Conservation (phyloP, 2,797 vertebrate species). For the Sebastes melanostomus region DNA sequence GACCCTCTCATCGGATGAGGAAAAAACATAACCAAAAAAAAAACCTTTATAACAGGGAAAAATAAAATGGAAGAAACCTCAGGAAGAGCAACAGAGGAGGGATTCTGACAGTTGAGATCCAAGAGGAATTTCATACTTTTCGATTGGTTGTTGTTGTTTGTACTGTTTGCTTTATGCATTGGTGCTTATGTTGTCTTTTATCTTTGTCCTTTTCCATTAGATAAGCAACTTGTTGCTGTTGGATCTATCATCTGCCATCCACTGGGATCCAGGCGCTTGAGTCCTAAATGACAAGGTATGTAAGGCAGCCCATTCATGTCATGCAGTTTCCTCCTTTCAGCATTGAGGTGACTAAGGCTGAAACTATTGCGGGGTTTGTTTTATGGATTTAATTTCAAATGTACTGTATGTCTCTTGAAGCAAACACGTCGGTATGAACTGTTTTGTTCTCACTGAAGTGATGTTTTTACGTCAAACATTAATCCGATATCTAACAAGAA, state of each 20-base stretch:
- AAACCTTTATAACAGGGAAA: not conserved
- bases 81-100: too few relatives aligned
- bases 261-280: slow-evolving; percentile 69
- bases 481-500: slow-evolving; percentile 38
- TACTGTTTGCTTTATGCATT: not conserved
- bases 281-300: slow-evolving; percentile 82
- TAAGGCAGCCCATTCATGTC: not conserved
- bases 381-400: not conserved
- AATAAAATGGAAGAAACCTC: too few relatives aligned
- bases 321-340: not conserved
- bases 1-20: too few relatives aligned
- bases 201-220: slow-evolving; percentile 44
- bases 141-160: not conserved
- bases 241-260: slow-evolving; percentile 54
- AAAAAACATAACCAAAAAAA: too few relatives aligned
- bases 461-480: slow-evolving; percentile 8
- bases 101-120: not conserved
- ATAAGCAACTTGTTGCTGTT: slow-evolving; percentile 57
- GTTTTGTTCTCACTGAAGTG: not conserved
- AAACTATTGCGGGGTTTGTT: not conserved
- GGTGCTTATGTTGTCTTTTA: not conserved
- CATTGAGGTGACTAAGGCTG: not conserved
- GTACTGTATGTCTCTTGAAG: not conserved
- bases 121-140: not conserved
- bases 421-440: not conserved